Percentiles rank a stretch among this genome's conserved stretches.
These are phyloP conservation scores for Sinocyclocheilus maitianheensis DNA, from an alignment of 2,113 vertebrate genomes.

Conservation along the genomic window DNA sequence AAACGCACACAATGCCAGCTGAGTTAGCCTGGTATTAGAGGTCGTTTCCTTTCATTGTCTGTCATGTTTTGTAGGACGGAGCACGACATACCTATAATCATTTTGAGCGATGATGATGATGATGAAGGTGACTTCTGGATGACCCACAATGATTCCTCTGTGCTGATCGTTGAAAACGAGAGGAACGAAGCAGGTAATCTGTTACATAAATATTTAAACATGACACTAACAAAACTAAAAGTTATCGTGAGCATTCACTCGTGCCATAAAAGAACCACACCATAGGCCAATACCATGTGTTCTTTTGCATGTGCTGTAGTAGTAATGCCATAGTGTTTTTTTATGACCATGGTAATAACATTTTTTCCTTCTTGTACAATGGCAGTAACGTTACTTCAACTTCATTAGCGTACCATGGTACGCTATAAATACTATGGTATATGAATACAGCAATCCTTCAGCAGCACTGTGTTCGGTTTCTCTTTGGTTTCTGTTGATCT, in stretches of 20 bases:
- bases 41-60: not conserved
- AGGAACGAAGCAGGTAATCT: constrained; percentile 4
- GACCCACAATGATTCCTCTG: constrained; percentile 53
- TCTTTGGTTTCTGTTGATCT: not conserved
- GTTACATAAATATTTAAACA: not conserved
- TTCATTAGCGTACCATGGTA: not conserved
- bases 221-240: not conserved
- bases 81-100: constrained; percentile 57
- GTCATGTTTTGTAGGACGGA: constrained; percentile 32
- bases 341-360: not conserved
- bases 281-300: not conserved
- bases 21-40: not conserved
- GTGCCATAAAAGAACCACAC: not conserved
- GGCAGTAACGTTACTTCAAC: not conserved
- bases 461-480: constrained; percentile 33
- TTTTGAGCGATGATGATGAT: constrained; percentile 71
- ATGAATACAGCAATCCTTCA: not conserved
- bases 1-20: no score
- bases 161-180: constrained; percentile 64
- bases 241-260: no score
- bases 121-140: constrained; percentile 36
- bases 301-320: not conserved
- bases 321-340: not conserved
- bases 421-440: not conserved
- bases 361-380: not conserved